Evolutionary conservation across 2,888 invertebrate species (phyloP).

Genomic region (Cheilosia urbana): DNA sequence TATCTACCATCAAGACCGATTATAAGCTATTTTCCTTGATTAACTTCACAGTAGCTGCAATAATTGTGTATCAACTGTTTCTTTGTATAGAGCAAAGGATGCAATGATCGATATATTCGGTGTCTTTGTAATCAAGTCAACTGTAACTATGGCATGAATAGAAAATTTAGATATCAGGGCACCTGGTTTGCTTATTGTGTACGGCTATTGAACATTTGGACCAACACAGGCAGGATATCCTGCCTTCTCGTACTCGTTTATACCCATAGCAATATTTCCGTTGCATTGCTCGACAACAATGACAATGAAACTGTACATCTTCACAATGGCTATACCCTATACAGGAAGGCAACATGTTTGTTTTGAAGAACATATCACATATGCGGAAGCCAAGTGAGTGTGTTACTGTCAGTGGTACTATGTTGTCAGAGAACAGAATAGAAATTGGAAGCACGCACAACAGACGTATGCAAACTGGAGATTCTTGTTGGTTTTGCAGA

Average conservation of each 20-base stretch:
- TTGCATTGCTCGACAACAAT: slow-evolving; percentile 56
- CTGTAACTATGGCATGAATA: slow-evolving; percentile 54
- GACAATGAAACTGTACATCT: slow-evolving; percentile 58
- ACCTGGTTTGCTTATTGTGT: slow-evolving; percentile 14
- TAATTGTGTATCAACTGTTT: slow-evolving; percentile 14
- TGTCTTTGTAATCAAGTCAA: slow-evolving; percentile 65
- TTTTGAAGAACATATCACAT: slow-evolving; percentile 34
- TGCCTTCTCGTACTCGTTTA: background rate
- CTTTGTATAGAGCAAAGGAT: slow-evolving; percentile 10
- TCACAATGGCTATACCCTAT: slow-evolving; percentile 22
- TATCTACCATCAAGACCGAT: no score
- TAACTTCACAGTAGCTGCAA: background rate
- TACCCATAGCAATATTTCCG: slow-evolving; percentile 28
- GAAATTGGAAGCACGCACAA: slow-evolving; percentile 12
- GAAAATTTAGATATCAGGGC: slow-evolving; percentile 45
- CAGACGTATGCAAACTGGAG: slow-evolving; percentile 4
- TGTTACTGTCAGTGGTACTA: slow-evolving; percentile 40
- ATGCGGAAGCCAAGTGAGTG: slow-evolving; percentile 37
- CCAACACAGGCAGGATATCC: slow-evolving; percentile 12
- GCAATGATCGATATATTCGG: slow-evolving; percentile 35
- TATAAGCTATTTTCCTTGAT: no score
- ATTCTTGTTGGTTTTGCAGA: slow-evolving; percentile 1
- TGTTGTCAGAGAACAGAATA: slow-evolving; percentile 35
- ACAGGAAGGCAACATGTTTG: slow-evolving; percentile 48
- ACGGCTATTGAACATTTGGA: slow-evolving; percentile 25